Conservation (phyloP, 1,140 invertebrate genomes). For the Melitaea cinxia region DNA sequence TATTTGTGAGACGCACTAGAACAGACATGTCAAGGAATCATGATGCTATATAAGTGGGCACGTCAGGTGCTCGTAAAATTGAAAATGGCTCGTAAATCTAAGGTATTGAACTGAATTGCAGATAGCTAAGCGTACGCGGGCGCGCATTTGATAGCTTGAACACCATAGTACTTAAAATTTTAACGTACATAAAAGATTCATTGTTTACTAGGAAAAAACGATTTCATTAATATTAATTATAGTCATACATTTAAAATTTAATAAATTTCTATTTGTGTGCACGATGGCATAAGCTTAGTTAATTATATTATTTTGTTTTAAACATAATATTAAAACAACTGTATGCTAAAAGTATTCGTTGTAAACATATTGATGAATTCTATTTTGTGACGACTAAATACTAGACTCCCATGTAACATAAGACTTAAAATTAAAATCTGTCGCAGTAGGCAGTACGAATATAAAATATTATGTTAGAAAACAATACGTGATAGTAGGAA, state of each 20-base stretch:
- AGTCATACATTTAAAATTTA: background rate
- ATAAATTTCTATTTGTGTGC: no score
- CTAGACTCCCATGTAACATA: constrained; percentile 9
- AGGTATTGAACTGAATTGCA: constrained; percentile 60
- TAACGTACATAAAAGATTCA: constrained; percentile 1
- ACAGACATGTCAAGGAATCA: constrained; percentile 43
- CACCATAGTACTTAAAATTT: constrained; percentile 25
- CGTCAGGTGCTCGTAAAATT: constrained; percentile 68
- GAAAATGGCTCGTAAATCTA: constrained; percentile 68
- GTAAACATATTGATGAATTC: background rate
- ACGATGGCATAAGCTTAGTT: no score
- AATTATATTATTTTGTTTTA: no score
- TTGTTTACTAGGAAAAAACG: background rate
- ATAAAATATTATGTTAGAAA: constrained; percentile 60
- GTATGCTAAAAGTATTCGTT: background rate
- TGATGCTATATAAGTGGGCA: constrained; percentile 53
- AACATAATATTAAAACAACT: no score
- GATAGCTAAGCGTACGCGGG: constrained; percentile 61
- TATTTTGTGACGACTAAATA: background rate
- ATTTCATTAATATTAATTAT: constrained; percentile 1
- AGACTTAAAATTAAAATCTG: constrained; percentile 1
- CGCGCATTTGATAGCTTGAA: constrained; percentile 62
- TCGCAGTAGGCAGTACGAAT: constrained; percentile 44
- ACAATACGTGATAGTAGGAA: constrained; percentile 55
- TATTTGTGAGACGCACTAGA: constrained; percentile 25